These are phyloP conservation scores for Sylvietta virens DNA, from an alignment of 2,113 vertebrate species.

Conservation along the genomic window DNA sequence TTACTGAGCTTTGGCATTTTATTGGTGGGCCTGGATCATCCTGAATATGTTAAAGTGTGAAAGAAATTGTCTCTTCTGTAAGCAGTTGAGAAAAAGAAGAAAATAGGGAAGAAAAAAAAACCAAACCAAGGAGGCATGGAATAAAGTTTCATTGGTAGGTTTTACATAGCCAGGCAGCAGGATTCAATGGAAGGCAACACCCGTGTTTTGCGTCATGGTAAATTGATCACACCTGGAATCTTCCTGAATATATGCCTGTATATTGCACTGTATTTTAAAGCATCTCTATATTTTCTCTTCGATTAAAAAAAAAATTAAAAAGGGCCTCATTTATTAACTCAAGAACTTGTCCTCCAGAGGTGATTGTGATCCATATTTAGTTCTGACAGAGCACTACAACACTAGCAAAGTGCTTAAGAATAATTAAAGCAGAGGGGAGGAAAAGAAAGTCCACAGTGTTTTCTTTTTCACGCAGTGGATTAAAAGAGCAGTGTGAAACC, in stretches of 20 bases:
- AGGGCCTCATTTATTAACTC: not conserved
- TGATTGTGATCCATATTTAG: not conserved
- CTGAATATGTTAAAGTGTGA: not conserved
- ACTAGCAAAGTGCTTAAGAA: not conserved
- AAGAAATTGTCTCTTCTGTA: not conserved
- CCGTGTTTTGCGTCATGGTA: not conserved
- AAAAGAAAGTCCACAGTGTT: not conserved
- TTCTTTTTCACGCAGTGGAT: not conserved
- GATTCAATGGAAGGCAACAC: not conserved
- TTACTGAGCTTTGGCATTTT: not conserved
- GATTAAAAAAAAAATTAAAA: not conserved
- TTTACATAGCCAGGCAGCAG: not conserved
- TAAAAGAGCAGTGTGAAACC: not conserved
- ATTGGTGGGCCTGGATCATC: not conserved
- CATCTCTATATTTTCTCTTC: not conserved
- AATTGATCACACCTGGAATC: not conserved
- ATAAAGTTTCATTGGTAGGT: not conserved
- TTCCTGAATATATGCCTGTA: not conserved
- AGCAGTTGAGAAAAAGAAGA: not conserved
- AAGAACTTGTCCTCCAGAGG: not conserved
- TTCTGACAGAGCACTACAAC: not conserved
- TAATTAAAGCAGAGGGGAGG: not conserved
- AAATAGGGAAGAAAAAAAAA: too few relatives aligned
- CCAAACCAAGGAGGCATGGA: fast-evolving
- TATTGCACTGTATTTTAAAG: not conserved